phyloP scores from a whole-genome alignment of 2,113 vertebrate genomes.

The Baryphthengus martii region DNA sequence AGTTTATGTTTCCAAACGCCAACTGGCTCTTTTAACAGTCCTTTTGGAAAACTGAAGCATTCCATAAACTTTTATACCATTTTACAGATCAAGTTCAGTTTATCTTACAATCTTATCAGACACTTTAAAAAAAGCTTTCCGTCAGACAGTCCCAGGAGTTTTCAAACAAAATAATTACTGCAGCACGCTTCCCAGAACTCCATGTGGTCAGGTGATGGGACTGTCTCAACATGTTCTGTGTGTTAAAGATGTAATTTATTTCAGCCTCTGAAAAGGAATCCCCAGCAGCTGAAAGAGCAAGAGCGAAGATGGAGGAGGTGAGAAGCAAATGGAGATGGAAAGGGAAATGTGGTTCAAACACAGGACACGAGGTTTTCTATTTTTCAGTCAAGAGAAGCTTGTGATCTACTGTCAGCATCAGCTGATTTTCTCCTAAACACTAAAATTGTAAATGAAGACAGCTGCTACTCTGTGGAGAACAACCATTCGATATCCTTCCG shows the following conservation, averaged over 20 bases:
- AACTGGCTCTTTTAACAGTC: neutral
- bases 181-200: neutral
- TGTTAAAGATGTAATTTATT: neutral
- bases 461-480: slow-evolving; percentile 1
- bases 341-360: slow-evolving; percentile 9
- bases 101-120: neutral
- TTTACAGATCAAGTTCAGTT: neutral
- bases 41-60: neutral
- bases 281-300: slow-evolving; percentile 7
- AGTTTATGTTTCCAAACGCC: neutral
- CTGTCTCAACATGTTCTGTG: neutral
- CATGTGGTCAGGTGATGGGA: neutral
- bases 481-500: slow-evolving; percentile 4
- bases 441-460: slow-evolving; percentile 2
- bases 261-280: slow-evolving; percentile 19
- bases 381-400: slow-evolving; percentile 9
- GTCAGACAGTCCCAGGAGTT: neutral
- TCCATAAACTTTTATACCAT: neutral
- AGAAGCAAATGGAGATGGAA: neutral
- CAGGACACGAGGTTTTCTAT: neutral
- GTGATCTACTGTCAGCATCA: slow-evolving; percentile 14
- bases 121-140: neutral
- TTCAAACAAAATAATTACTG: neutral
- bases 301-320: neutral
- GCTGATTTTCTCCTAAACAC: slow-evolving; percentile 16